Percentiles rank a stretch among this genome's conserved stretches.
Evolutionary conservation across 1,140 invertebrate genomes (phyloP).

Genomic region (Pseudomyrmex cubaensis): DNA sequence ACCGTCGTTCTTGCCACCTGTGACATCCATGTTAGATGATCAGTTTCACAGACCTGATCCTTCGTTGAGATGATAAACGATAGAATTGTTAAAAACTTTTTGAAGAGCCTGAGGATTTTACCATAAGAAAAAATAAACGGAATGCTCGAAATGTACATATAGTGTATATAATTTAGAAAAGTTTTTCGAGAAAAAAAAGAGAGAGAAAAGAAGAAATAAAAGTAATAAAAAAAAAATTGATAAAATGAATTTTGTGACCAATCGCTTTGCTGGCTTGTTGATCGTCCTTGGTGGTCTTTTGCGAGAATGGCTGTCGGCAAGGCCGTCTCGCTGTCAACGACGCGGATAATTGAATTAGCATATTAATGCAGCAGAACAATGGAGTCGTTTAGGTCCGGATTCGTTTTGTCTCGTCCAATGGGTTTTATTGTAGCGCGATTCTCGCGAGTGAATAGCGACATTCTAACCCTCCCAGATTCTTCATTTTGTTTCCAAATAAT

Average conservation of each 20-base stretch:
- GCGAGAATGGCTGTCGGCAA: slow-evolving; percentile 8
- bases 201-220: neutral
- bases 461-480: neutral
- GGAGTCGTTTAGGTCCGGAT: slow-evolving; percentile 63
- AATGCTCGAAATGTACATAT: too few species aligned
- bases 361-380: slow-evolving; percentile 69
- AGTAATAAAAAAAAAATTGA: neutral
- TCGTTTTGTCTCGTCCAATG: slow-evolving; percentile 64
- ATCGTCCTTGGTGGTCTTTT: slow-evolving; percentile 8
- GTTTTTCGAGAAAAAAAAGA: neutral
- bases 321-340: slow-evolving; percentile 52
- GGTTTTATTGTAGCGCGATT: slow-evolving; percentile 47
- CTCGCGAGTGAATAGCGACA: slow-evolving; percentile 33
- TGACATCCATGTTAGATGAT: slow-evolving; percentile 79
- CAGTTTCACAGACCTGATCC: slow-evolving; percentile 85
- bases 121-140: too few species aligned
- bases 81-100: neutral
- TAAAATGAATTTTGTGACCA: too few species aligned
- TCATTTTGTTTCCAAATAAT: slow-evolving; percentile 63
- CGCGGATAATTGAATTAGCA: slow-evolving; percentile 71
- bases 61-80: slow-evolving; percentile 83
- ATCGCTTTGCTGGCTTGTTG: too few species aligned
- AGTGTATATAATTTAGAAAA: neutral
- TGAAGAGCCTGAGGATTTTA: neutral
- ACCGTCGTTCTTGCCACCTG: slow-evolving; percentile 74